Conservation (phyloP, 2,113 vertebrate species). For the Thunnus thynnus region DNA sequence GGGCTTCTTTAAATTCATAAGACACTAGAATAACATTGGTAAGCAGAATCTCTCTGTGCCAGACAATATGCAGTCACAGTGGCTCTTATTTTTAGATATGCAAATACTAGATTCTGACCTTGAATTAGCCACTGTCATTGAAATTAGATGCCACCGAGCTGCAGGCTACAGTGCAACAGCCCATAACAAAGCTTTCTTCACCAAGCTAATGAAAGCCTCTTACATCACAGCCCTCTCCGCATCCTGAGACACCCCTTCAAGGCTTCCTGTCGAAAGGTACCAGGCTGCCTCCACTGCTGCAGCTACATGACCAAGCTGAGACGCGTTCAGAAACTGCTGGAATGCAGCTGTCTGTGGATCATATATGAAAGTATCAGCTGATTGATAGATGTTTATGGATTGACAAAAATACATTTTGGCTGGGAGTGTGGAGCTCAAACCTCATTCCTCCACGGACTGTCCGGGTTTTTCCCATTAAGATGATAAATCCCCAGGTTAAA, state of each 20-base stretch:
- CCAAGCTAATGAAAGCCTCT: constrained; percentile 77
- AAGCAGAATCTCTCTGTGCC: constrained; percentile 41
- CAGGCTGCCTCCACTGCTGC: constrained; percentile 88
- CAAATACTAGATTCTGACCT: constrained; percentile 72
- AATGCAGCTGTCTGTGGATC: constrained; percentile 89
- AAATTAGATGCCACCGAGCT: constrained; percentile 68
- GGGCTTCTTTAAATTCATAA: constrained; percentile 61
- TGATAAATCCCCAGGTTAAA: constrained; percentile 92
- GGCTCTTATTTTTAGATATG: constrained; percentile 78
- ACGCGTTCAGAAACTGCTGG: constrained; percentile 89
- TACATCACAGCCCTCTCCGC: constrained; percentile 91
- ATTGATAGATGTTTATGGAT: background rate
- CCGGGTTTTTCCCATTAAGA: constrained; percentile 86
- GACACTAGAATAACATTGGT: constrained; percentile 34
- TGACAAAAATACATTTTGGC: background rate
- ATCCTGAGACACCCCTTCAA: constrained; percentile 87
- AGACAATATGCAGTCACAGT: constrained; percentile 39
- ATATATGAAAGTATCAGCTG: constrained; percentile 3
- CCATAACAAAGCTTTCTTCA: constrained; percentile 65
- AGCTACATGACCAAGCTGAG: constrained; percentile 88
- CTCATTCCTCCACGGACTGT: constrained; percentile 85
- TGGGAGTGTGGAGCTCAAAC: constrained; percentile 74
- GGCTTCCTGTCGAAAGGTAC: constrained; percentile 90
- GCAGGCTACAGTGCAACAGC: constrained; percentile 65
- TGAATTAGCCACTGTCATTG: constrained; percentile 77